Evolutionary conservation across 2,797 vertebrate species (phyloP).

Genomic region (Leptodactylus fallax): DNA sequence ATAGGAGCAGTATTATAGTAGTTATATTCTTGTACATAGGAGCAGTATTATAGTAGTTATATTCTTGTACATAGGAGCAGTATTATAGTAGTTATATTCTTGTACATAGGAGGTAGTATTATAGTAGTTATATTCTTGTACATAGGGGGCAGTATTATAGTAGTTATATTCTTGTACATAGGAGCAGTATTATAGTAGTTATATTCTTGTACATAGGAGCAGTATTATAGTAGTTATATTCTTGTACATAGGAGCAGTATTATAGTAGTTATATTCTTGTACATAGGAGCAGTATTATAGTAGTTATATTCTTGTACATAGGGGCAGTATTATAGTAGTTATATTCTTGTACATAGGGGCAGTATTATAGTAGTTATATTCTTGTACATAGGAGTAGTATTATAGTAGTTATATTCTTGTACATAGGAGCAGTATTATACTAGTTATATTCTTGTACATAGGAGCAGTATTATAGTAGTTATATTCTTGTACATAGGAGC

Average conservation of each 20-base stretch:
- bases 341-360: too few species aligned
- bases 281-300: conserved; percentile 12
- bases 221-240: conserved; percentile 16
- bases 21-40: not conserved
- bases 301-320: not conserved
- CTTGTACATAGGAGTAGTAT: conserved; percentile 16
- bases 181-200: not conserved
- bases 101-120: conserved; percentile 15
- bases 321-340: too few species aligned
- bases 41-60: conserved; percentile 8
- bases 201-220: conserved; percentile 13
- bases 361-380: conserved; percentile 17
- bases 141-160: too few species aligned
- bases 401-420: conserved; percentile 3
- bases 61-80: not conserved
- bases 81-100: conserved; percentile 12
- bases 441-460: conserved; percentile 2
- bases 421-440: not conserved
- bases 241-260: conserved; percentile 11
- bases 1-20: conserved; percentile 26
- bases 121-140: conserved; percentile 22
- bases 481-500: not conserved
- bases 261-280: conserved; percentile 13
- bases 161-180: not conserved
- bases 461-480: conserved; percentile 1